Conservation (phyloP, 2,888 invertebrate genomes). For the Melitaea athalia region DNA sequence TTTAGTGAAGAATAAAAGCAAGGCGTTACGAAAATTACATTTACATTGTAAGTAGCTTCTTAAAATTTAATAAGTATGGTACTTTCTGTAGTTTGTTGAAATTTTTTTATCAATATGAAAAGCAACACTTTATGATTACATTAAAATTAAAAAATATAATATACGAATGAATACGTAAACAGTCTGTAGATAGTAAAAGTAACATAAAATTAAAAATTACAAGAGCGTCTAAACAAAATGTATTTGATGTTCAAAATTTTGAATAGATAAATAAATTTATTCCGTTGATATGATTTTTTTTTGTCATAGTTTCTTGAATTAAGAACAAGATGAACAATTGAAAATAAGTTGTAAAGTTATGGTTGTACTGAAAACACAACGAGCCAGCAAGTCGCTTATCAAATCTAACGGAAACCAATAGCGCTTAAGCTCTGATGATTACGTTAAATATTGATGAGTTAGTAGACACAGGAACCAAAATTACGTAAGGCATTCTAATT, state of each 20-base stretch:
- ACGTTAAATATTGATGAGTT: conserved; percentile 17
- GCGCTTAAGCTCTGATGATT: conserved; percentile 14
- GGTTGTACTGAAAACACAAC: conserved; percentile 14
- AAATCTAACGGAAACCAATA: conserved; percentile 22
- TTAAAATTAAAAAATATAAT: too few species aligned
- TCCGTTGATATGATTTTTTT: too few species aligned
- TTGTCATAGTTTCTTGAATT: too few species aligned
- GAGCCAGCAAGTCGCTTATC: conserved; percentile 25
- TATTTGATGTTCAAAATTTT: too few species aligned
- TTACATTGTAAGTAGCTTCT: conserved; percentile 39
- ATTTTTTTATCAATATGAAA: not conserved
- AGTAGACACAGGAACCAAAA: not conserved
- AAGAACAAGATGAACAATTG: too few species aligned
- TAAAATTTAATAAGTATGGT: conserved; percentile 31
- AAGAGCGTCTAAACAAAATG: too few species aligned
- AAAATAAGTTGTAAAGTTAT: too few species aligned
- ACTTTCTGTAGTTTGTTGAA: not conserved
- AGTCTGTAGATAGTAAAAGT: too few species aligned
- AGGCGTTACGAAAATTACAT: conserved; percentile 37
- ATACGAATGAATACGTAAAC: too few species aligned
- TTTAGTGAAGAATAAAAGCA: conserved; percentile 34
- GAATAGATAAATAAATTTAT: too few species aligned
- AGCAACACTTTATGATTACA: not conserved
- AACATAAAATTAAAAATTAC: too few species aligned
- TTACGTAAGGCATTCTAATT: not conserved